A percentile compares a stretch with the other conserved stretches of the same genome.
Conservation (phyloP, 2,113 vertebrate species). For the Planiliza haematocheilus region DNA sequence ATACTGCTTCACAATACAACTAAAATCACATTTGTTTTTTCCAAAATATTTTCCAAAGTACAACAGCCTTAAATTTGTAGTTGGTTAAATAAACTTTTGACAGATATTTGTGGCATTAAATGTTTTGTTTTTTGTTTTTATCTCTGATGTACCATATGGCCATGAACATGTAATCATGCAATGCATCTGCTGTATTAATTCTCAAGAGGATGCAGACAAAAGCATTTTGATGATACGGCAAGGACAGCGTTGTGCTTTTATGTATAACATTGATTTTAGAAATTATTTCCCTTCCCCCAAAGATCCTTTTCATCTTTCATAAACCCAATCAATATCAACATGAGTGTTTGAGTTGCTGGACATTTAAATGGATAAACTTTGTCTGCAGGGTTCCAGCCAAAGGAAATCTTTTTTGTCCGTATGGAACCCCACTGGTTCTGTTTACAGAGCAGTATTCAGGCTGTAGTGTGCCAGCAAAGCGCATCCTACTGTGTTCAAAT, state of each 20-base stretch:
- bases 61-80: no score
- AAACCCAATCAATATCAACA: not conserved
- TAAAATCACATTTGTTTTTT: no score
- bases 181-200: no score
- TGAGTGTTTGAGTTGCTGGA: not conserved
- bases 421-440: conserved; percentile 37
- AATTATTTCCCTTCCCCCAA: not conserved
- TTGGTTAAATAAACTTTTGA: no score
- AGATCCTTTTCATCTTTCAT: conserved; percentile 1
- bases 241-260: not conserved
- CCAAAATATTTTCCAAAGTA: no score
- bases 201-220: not conserved
- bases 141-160: no score
- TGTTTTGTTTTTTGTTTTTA: no score
- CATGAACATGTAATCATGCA: no score
- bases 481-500: conserved; percentile 20
- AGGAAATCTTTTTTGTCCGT: not conserved
- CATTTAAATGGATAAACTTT: conserved; percentile 13
- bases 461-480: not conserved
- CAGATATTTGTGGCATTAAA: no score
- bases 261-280: no score
- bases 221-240: not conserved
- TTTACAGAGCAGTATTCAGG: conserved; percentile 34
- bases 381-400: not conserved
- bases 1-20: no score